These are phyloP conservation scores for Salticus scenicus DNA, from an alignment of 2,888 invertebrate species.

Conservation along the genomic window DNA sequence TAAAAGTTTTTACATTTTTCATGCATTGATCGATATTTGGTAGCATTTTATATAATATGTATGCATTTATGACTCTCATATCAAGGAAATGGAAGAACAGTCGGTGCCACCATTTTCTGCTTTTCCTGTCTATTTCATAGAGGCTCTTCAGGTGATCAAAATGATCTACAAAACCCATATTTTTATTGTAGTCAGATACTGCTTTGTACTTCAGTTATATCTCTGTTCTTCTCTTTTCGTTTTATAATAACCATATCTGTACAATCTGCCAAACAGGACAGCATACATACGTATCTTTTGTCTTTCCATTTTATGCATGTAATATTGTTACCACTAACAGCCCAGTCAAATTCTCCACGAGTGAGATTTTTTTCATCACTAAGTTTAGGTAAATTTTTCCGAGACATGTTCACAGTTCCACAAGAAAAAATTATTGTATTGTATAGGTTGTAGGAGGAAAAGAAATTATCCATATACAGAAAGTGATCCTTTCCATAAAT, in stretches of 20 bases:
- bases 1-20: too few relatives aligned
- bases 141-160: too few relatives aligned
- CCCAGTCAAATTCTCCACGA: neutral
- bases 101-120: neutral
- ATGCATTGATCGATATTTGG: too few relatives aligned
- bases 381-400: neutral
- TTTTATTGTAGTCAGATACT: neutral
- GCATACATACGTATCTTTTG: neutral
- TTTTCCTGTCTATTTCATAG: too few relatives aligned
- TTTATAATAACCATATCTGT: neutral
- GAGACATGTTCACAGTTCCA: neutral
- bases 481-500: neutral
- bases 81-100: neutral
- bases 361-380: neutral
- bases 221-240: neutral
- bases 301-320: neutral
- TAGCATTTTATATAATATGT: neutral
- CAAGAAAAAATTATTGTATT: neutral
- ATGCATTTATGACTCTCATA: neutral
- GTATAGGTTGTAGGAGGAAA: neutral
- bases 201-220: neutral
- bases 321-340: neutral
- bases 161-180: too few relatives aligned
- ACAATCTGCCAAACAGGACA: neutral
- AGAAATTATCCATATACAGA: neutral